Conservation (phyloP, 2,888 invertebrate species). For the Pollenia amentaria region DNA sequence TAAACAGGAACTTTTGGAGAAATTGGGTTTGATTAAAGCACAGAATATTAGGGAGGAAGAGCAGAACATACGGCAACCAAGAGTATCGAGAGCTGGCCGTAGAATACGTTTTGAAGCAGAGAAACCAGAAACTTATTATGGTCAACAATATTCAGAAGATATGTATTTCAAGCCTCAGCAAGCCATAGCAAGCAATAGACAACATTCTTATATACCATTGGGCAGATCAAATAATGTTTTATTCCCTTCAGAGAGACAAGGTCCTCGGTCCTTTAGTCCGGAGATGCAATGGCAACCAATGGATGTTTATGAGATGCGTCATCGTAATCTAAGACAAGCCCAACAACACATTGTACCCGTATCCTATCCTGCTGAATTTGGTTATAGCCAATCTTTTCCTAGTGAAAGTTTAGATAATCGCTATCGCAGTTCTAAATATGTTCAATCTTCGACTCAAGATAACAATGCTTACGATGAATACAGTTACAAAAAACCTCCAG, state of each 20-base stretch:
- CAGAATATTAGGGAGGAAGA: slow-evolving; percentile 69
- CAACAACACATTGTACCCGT: slow-evolving; percentile 70
- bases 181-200: slow-evolving; percentile 61
- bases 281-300: slow-evolving; percentile 78
- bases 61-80: slow-evolving; percentile 60
- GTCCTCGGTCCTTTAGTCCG: not conserved
- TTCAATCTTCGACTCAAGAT: slow-evolving; percentile 21
- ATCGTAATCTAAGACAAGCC: slow-evolving; percentile 75
- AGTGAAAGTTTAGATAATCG: slow-evolving; percentile 31
- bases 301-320: slow-evolving; percentile 72
- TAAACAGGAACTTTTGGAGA: slow-evolving; percentile 78
- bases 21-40: slow-evolving; percentile 79
- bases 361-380: slow-evolving; percentile 65
- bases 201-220: slow-evolving; percentile 69
- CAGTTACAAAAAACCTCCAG: slow-evolving; percentile 5
- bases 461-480: slow-evolving; percentile 56
- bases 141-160: slow-evolving; percentile 49
- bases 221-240: slow-evolving; percentile 75
- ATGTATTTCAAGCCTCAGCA: slow-evolving; percentile 34
- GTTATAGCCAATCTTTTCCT: slow-evolving; percentile 22
- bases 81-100: slow-evolving; percentile 43
- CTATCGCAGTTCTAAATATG: slow-evolving; percentile 50
- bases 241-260: slow-evolving; percentile 62
- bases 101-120: slow-evolving; percentile 26
- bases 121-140: slow-evolving; percentile 7